Evolutionary conservation across 2,113 vertebrate species (phyloP).

Genomic region (Zootoca vivipara): DNA sequence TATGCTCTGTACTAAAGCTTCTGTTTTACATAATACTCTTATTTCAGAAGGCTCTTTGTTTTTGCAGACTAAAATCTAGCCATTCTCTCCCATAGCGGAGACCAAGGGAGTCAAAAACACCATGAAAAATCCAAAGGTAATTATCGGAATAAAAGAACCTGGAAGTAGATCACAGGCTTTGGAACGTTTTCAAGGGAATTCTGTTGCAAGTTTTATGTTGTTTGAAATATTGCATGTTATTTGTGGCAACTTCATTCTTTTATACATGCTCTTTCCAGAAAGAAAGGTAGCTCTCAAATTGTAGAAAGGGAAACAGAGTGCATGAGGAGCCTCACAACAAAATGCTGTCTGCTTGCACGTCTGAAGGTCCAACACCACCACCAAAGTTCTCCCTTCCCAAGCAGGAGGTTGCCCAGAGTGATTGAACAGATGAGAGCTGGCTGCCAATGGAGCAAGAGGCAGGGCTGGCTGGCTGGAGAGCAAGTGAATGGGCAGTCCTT

Average conservation of each 20-base stretch:
- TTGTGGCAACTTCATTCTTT: constrained; percentile 8
- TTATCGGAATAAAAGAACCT: constrained; percentile 64
- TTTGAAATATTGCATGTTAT: neutral
- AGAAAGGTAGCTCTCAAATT: neutral
- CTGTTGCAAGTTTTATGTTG: constrained; percentile 37
- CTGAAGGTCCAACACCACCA: neutral
- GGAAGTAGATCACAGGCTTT: constrained; percentile 62
- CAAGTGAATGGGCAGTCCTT: neutral
- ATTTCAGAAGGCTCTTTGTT: constrained; percentile 71
- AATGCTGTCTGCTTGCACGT: neutral
- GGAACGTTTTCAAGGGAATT: constrained; percentile 42
- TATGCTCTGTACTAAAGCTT: constrained; percentile 68
- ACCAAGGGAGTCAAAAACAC: constrained; percentile 63
- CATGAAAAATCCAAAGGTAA: constrained; percentile 65
- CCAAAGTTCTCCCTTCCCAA: neutral
- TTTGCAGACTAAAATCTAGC: constrained; percentile 67
- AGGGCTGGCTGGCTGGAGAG: neutral
- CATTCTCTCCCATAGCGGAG: constrained; percentile 62
- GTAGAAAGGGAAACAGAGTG: neutral
- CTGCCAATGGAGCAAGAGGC: neutral
- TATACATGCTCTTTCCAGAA: neutral
- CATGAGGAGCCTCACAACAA: neutral
- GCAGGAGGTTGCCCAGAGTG: neutral
- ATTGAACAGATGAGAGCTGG: neutral
- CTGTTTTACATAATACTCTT: constrained; percentile 76